A percentile compares a stretch with the other conserved stretches of the same genome.
These are phyloP conservation scores for Meloidogyne exigua DNA, from an alignment of 1,140 invertebrate species.

Conservation along the genomic window DNA sequence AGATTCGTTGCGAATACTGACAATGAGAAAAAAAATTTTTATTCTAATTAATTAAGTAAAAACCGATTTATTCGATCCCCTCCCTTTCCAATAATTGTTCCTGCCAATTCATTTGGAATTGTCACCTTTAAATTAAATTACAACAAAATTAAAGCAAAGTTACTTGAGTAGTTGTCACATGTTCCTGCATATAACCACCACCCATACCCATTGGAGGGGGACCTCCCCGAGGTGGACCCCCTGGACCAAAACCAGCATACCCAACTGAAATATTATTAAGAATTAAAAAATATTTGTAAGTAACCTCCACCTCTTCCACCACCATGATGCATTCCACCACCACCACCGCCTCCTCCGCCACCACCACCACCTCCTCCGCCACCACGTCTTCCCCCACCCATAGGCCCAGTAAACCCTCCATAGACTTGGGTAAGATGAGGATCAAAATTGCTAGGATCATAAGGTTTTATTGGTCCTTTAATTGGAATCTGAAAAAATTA, in stretches of 20 bases:
- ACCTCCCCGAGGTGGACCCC: constrained; percentile 30
- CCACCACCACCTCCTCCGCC: constrained; percentile 9
- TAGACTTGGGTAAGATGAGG: constrained; percentile 47
- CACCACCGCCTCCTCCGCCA: background rate
- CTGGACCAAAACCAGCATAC: constrained; percentile 25
- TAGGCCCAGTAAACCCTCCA: constrained; percentile 50
- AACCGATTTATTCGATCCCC: constrained; percentile 48
- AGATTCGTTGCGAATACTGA: constrained; percentile 49
- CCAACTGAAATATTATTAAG: background rate
- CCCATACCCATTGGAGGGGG: constrained; percentile 28
- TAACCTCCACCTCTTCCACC: background rate
- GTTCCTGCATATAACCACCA: constrained; percentile 30
- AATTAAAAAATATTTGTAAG: background rate
- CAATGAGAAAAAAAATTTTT: background rate
- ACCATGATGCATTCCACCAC: too few species aligned
- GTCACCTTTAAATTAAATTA: constrained; percentile 40
- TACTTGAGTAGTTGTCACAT: constrained; percentile 19
- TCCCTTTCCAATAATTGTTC: constrained; percentile 53
- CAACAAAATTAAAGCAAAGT: background rate
- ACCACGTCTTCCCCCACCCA: constrained; percentile 1
- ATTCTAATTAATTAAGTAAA: background rate
- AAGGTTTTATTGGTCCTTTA: constrained; percentile 53
- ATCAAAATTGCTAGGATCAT: constrained; percentile 59
- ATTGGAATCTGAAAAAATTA: constrained; percentile 49
- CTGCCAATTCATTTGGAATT: constrained; percentile 55